phyloP scores from a whole-genome alignment of 2,113 vertebrate genomes.

The Poecile atricapillus region DNA sequence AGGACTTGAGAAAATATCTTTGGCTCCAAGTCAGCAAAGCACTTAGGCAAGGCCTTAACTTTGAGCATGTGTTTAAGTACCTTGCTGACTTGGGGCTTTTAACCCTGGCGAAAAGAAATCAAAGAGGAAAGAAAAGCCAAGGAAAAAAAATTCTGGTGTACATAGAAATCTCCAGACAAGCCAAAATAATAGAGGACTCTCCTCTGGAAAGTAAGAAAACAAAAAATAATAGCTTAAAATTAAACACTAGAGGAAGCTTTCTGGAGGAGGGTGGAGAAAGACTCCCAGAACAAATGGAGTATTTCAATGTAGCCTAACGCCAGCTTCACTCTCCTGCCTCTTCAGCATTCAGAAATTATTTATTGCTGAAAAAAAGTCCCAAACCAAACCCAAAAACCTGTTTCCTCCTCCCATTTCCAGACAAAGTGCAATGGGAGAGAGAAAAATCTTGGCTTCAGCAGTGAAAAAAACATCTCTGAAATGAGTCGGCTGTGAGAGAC shows the following conservation, averaged over 20 bases:
- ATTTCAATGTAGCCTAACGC: neutral
- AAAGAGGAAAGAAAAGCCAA: neutral
- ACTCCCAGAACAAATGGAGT: conserved; percentile 35
- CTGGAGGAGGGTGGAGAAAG: neutral
- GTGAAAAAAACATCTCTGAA: conserved; percentile 43
- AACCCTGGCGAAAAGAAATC: neutral
- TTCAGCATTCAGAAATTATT: conserved; percentile 19
- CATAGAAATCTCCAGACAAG: neutral
- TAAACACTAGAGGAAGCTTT: neutral
- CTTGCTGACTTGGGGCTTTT: conserved; percentile 59
- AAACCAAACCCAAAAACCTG: neutral
- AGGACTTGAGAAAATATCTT: conserved; percentile 51
- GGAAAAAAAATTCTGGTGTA: neutral
- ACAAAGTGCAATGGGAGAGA: neutral
- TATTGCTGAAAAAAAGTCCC: neutral
- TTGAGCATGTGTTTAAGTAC: conserved; percentile 61
- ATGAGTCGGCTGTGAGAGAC: conserved; percentile 35
- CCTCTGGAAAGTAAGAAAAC: neutral
- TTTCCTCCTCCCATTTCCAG: neutral
- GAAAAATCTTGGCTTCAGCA: conserved; percentile 20
- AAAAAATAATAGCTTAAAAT: conserved; percentile 6
- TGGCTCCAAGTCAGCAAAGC: conserved; percentile 60
- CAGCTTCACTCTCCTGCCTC: neutral
- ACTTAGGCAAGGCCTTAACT: conserved; percentile 62
- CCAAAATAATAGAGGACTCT: neutral